Evolutionary conservation across 2,888 invertebrate species (phyloP), one percentile per base, ranked within the genome.

Genomic region (Acronicta psi): DNA sequence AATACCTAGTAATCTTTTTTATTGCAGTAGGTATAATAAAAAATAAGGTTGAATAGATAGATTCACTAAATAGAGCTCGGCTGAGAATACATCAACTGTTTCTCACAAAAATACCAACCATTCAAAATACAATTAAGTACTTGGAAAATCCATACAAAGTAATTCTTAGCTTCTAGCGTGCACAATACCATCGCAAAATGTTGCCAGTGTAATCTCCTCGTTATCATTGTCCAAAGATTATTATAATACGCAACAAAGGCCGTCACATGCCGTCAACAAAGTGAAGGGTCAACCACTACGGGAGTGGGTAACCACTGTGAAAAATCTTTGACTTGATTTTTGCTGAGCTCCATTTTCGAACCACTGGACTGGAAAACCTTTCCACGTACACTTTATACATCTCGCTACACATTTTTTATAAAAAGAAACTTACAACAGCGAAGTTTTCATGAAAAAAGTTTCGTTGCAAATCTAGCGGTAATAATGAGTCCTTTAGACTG

Each of bases 281-380:
- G 50, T 52, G 20, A 51, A 63, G 57, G 61, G 71, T 57, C 52
- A 56, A 23, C 9, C 13, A 17, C 34, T 45, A 63, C 16, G 58
- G 51, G 56, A 52, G 53, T 50, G 71, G 53, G 41, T 59, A 78
- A 66, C 75, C 72, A 54, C 69, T 56, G 60, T 65, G 74, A 68
- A 75, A 65, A 69, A 85, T 80, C 79, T 86, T 81, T 84, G 81
- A 80, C 80, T 64, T 74, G 81, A 81, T 78, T 83, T 84, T 80
- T 79, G 73, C 76, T 55, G 69, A 61, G 42, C 17, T 49, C 49
- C 46, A 49, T 49, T 69, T 64, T 51, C 77, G 34, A 56, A 14
- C 61, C 85, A 81, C 10, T 83, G 85, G 47, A 41, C 68, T 47
- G 81, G 80, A 86, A 83, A 80, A 62, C 60, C 55, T 72, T 59